A percentile compares a stretch with the other conserved stretches of the same genome.
These are phyloP conservation scores for Mugil cephalus DNA, from an alignment of 2,113 vertebrate species.

Conservation along the genomic window DNA sequence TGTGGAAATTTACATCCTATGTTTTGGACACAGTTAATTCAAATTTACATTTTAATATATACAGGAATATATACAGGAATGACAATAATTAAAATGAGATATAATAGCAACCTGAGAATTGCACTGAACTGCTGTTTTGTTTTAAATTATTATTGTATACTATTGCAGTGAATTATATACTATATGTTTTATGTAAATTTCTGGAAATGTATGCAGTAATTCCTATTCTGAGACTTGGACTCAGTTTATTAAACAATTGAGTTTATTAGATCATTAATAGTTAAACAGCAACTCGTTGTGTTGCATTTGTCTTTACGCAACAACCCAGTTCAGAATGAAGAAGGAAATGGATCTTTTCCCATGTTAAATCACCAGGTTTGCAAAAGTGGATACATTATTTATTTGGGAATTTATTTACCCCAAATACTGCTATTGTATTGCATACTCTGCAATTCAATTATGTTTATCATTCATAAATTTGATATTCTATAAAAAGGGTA, in stretches of 20 bases:
- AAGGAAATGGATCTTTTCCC: neutral
- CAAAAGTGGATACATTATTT: constrained; percentile 22
- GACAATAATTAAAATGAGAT: too few relatives aligned
- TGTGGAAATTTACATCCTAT: constrained; percentile 1
- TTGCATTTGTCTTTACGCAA: constrained; percentile 18
- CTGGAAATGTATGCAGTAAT: neutral
- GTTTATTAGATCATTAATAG: neutral
- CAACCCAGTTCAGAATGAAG: neutral
- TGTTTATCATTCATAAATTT: neutral
- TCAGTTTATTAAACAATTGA: neutral
- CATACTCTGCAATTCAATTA: neutral
- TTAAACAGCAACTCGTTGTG: constrained; percentile 18
- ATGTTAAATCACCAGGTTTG: neutral
- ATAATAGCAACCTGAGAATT: neutral
- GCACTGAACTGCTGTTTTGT: constrained; percentile 3
- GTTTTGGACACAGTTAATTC: neutral
- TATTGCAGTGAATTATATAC: neutral
- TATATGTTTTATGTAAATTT: neutral
- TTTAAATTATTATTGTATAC: neutral
- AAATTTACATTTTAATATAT: neutral
- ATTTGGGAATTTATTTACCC: constrained; percentile 16
- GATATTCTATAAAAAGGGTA: neutral
- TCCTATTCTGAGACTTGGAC: neutral
- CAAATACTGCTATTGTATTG: neutral
- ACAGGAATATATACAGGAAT: too few relatives aligned